A percentile compares a stretch with the other conserved stretches of the same genome.
Evolutionary conservation across 2,888 invertebrate genomes (phyloP).

Genomic region (Harmothoe impar): DNA sequence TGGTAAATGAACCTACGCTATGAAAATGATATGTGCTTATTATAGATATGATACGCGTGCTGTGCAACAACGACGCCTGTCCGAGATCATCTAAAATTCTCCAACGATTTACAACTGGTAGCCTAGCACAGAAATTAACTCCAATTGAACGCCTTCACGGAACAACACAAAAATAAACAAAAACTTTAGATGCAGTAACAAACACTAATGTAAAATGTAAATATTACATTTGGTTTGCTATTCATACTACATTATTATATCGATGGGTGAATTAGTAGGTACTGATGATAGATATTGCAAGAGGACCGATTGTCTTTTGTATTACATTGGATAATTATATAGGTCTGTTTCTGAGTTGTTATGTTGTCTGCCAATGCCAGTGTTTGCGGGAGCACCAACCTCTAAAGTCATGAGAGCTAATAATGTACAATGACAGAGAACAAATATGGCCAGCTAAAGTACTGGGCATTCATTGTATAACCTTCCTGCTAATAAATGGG

Average conservation of each 20-base stretch:
- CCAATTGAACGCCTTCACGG: background rate
- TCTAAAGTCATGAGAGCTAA: constrained; percentile 19
- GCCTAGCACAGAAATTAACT: background rate
- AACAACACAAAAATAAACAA: background rate
- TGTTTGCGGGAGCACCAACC: constrained; percentile 16
- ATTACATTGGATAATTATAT: no score
- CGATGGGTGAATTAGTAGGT: no score
- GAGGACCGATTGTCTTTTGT: no score
- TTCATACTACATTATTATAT: no score
- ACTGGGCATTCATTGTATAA: constrained; percentile 22
- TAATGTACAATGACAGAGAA: constrained; percentile 24
- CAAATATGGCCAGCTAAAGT: constrained; percentile 25
- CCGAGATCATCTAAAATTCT: constrained; percentile 27
- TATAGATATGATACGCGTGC: constrained; percentile 23
- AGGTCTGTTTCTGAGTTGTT: no score
- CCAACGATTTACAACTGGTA: background rate
- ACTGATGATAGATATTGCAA: no score
- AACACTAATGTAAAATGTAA: no score
- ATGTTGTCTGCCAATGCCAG: background rate
- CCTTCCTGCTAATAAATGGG: background rate
- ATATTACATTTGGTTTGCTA: background rate
- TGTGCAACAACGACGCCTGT: background rate
- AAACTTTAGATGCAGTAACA: background rate
- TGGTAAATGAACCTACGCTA: background rate
- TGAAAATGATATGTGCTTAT: constrained; percentile 53